Conservation (phyloP, 2,797 vertebrate genomes). For the Astyanax mexicanus region DNA sequence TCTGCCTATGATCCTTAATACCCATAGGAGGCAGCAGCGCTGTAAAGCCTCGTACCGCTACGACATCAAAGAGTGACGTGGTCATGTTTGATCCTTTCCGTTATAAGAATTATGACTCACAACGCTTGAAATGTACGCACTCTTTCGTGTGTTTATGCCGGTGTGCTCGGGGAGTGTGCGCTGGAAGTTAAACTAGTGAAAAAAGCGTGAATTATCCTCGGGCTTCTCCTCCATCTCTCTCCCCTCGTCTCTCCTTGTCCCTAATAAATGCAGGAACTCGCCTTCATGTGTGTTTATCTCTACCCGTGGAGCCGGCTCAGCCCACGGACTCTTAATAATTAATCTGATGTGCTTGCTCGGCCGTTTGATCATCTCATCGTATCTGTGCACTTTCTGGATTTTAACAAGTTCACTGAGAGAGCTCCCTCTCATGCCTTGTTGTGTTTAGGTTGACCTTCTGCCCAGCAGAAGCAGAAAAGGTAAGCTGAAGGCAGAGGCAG, state of each 20-base stretch:
- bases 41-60: neutral
- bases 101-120: slow-evolving; percentile 37
- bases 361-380: slow-evolving; percentile 77
- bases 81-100: slow-evolving; percentile 31
- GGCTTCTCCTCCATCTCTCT: slow-evolving; percentile 2
- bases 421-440: slow-evolving; percentile 51
- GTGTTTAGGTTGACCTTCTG: slow-evolving; percentile 39
- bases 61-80: slow-evolving; percentile 33
- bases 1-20: slow-evolving; percentile 13
- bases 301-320: slow-evolving; percentile 67
- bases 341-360: slow-evolving; percentile 69
- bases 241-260: neutral
- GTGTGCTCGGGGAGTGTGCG: slow-evolving; percentile 21
- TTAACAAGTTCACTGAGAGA: slow-evolving; percentile 73
- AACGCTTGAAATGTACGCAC: slow-evolving; percentile 6
- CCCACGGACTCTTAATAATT: slow-evolving; percentile 79
- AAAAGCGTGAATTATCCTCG: slow-evolving; percentile 13
- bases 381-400: slow-evolving; percentile 70
- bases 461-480: slow-evolving; percentile 11
- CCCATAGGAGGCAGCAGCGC: slow-evolving; percentile 2
- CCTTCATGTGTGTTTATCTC: slow-evolving; percentile 71
- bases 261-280: slow-evolving; percentile 40
- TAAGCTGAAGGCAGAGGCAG: neutral
- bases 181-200: slow-evolving; percentile 30
- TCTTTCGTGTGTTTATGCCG: neutral